A percentile compares a stretch with the other conserved stretches of the same genome.
These are phyloP conservation scores for Siderastrea radians DNA, from an alignment of 92 coral and sea anemone genomes.

Conservation along the genomic window DNA sequence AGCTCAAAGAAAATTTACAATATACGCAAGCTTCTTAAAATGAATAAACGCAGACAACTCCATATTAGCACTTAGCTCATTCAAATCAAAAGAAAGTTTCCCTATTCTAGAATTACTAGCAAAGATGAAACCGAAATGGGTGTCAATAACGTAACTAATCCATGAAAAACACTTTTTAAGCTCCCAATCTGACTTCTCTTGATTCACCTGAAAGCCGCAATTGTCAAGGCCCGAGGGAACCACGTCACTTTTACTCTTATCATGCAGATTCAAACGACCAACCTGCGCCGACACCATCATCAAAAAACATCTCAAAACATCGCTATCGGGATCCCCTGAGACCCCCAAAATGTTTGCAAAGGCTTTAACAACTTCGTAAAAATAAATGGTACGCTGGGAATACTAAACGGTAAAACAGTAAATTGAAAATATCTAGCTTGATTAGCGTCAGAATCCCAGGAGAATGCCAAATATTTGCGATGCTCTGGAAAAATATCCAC, in stretches of 20 bases:
- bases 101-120: not conserved
- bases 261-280: not conserved
- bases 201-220: conserved; percentile 3
- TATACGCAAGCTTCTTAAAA: conserved; percentile 4
- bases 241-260: not conserved
- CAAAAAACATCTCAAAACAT: not conserved
- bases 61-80: not conserved
- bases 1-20: not conserved
- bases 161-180: not conserved
- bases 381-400: conserved; percentile 46
- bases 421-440: conserved; percentile 8
- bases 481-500: conserved; percentile 19
- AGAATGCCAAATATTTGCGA: conserved; percentile 23
- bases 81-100: not conserved
- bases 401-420: conserved; percentile 62
- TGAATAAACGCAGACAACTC: not conserved
- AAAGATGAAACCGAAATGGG: not conserved
- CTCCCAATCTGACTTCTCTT: not conserved
- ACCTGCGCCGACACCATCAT: conserved; percentile 23
- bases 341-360: conserved; percentile 2
- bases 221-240: not conserved
- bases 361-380: conserved; percentile 70
- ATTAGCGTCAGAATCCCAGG: not conserved
- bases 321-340: conserved; percentile 22
- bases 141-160: not conserved